A percentile compares a stretch with the other conserved stretches of the same genome.
Conservation (phyloP, 1,140 invertebrate species). For the Megalonaias nervosa region DNA sequence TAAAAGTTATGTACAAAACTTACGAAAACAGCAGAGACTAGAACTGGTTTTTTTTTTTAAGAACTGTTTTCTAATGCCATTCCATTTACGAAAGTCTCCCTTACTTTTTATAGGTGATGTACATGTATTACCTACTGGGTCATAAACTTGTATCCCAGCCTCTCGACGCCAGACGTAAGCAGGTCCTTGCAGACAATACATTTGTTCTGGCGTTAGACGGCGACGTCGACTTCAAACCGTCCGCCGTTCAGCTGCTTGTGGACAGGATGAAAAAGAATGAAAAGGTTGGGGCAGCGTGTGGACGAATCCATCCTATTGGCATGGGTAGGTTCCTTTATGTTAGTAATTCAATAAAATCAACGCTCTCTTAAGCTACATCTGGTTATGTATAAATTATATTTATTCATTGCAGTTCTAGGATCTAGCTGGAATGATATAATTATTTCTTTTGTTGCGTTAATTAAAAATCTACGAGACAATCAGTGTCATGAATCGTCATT, state of each 20-base stretch:
- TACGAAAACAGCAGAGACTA: no score
- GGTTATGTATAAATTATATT: no score
- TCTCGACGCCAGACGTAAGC: conserved; percentile 89
- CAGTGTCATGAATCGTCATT: no score
- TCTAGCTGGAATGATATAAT: no score
- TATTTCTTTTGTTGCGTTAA: no score
- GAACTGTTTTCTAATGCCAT: no score
- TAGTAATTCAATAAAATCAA: not conserved
- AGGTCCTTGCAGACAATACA: conserved; percentile 81
- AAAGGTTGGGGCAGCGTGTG: conserved; percentile 77
- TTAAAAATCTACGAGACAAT: no score
- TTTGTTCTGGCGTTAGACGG: conserved; percentile 76
- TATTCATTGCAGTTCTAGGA: no score
- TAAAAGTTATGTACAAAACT: no score
- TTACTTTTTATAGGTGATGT: conserved; percentile 75
- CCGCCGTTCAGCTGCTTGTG: conserved; percentile 74
- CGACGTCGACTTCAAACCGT: conserved; percentile 76
- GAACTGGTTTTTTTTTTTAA: no score
- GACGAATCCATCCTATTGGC: conserved; percentile 76
- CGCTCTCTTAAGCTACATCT: no score
- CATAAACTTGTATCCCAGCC: conserved; percentile 59
- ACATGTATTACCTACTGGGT: conserved; percentile 78
- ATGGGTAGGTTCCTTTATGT: conserved; percentile 47
- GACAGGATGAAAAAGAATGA: conserved; percentile 77
- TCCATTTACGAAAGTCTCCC: not conserved